Evolutionary conservation across 2,888 invertebrate genomes (phyloP).

Genomic region (Chaitophorus viminalis): DNA sequence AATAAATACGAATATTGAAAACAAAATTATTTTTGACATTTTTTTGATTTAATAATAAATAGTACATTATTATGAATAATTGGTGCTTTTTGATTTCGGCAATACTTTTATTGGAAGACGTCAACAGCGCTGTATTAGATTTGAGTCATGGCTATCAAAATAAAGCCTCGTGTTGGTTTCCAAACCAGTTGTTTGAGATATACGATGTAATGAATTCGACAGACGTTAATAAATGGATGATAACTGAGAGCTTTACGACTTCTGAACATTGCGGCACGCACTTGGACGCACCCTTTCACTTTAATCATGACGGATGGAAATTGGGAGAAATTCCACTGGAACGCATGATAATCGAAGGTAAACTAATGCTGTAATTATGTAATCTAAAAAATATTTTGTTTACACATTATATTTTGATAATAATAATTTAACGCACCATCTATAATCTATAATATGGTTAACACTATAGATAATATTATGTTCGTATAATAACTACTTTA

Average conservation of each 20-base stretch:
- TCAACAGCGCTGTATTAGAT: not conserved
- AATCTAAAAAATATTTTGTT: no score
- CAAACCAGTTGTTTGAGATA: not conserved
- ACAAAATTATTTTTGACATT: not conserved
- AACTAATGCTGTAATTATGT: no score
- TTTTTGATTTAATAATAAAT: not conserved
- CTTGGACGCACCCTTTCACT: conserved; percentile 74
- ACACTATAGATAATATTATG: no score
- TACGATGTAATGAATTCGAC: not conserved
- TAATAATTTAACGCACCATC: no score
- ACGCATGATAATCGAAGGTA: conserved; percentile 60
- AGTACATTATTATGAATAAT: not conserved
- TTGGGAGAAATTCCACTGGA: conserved; percentile 70
- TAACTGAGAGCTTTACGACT: conserved; percentile 70
- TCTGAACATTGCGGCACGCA: conserved; percentile 75
- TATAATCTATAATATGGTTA: no score
- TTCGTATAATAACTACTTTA: no score
- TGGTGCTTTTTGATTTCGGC: not conserved
- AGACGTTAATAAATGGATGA: conserved; percentile 67
- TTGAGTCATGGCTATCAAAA: conserved; percentile 36
- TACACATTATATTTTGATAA: no score
- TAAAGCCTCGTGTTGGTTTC: conserved; percentile 14
- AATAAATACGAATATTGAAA: not conserved
- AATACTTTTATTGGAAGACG: not conserved
- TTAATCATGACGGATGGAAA: conserved; percentile 68